phyloP scores from a whole-genome alignment of 53 echinoderm and acorn worm species.

The Holothuria scabra region DNA sequence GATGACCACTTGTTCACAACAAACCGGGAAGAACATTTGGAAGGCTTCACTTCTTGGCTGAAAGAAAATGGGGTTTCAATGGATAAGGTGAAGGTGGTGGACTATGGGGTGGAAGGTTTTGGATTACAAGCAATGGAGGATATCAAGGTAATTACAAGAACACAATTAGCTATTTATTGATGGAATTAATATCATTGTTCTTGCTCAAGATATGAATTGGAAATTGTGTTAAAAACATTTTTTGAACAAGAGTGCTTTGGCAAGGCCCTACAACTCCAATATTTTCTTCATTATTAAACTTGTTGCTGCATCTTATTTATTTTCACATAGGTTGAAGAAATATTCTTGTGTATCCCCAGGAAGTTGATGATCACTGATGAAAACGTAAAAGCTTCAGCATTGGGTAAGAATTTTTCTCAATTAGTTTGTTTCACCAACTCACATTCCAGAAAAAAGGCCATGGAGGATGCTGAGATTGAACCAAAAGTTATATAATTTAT shows the following conservation, averaged over 20 bases:
- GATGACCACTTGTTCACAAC: conserved; percentile 57
- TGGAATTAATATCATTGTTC: too few relatives aligned
- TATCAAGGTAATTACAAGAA: conserved; percentile 80
- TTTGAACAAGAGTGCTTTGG: neutral
- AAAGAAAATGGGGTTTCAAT: conserved; percentile 62
- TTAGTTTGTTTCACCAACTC: too few relatives aligned
- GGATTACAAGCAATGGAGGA: conserved; percentile 83
- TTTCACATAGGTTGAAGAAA: conserved; percentile 72
- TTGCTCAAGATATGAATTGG: too few relatives aligned
- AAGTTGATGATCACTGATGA: conserved; percentile 89
- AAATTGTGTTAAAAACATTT: neutral
- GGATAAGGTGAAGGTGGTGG: conserved; percentile 62
- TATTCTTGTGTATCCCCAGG: conserved; percentile 77
- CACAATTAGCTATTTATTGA: too few relatives aligned
- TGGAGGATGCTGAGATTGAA: too few relatives aligned
- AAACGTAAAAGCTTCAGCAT: conserved; percentile 60
- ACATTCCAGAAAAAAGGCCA: too few relatives aligned
- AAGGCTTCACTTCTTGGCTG: conserved; percentile 78
- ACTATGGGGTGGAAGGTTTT: conserved; percentile 72
- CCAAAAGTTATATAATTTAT: too few relatives aligned
- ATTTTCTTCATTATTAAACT: too few relatives aligned
- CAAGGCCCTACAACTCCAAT: neutral
- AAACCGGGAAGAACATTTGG: conserved; percentile 66
- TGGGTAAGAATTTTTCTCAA: conserved; percentile 60
- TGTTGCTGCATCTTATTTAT: too few relatives aligned